phyloP scores from a whole-genome alignment of 1,140 invertebrate species.

The Conus ventricosus region DNA sequence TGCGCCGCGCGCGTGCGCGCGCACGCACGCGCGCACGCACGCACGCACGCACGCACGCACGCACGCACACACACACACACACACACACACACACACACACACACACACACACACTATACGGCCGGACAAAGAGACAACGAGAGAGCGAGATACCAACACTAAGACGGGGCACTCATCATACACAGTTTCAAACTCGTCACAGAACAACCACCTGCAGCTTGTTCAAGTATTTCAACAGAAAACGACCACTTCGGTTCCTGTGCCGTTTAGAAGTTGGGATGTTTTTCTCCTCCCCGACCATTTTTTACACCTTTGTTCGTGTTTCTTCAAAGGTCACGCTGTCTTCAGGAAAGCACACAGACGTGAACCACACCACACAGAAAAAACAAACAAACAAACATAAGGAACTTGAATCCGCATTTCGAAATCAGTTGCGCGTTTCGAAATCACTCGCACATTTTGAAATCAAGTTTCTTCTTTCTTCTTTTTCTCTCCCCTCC shows the following conservation, averaged over 20 bases:
- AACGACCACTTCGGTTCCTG: neutral
- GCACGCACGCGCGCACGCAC: neutral
- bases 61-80: neutral
- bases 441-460: too few species aligned
- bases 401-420: too few species aligned
- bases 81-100: constrained; percentile 1
- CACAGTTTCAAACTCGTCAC: neutral
- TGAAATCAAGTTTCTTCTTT: too few species aligned
- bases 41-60: neutral
- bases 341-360: too few species aligned
- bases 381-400: too few species aligned
- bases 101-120: neutral
- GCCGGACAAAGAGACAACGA: neutral
- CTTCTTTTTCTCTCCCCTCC: too few species aligned
- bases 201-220: neutral
- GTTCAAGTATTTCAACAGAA: neutral
- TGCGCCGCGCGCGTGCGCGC: neutral
- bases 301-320: too few species aligned
- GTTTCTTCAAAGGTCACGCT: too few species aligned
- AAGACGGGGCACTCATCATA: neutral
- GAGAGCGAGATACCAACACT: neutral
- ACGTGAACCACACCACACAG: too few species aligned
- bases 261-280: neutral
- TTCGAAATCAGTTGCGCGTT: too few species aligned
- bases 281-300: too few species aligned